Evolutionary conservation across 2,797 vertebrate species (phyloP).

Genomic region (Microchirus variegatus): DNA sequence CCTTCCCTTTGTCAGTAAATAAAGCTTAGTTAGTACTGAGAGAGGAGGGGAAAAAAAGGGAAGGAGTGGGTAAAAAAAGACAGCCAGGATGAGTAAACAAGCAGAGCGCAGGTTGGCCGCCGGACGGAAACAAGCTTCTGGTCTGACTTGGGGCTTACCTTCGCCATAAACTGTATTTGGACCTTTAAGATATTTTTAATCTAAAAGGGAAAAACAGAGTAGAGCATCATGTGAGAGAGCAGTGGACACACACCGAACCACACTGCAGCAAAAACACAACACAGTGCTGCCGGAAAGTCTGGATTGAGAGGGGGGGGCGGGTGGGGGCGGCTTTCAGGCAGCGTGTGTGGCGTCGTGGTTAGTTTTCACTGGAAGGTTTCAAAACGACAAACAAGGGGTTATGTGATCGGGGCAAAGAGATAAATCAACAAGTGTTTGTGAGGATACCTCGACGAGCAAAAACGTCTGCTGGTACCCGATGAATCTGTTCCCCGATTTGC

Average conservation of each 20-base stretch:
- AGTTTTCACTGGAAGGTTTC: constrained; percentile 50
- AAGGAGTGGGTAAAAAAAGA: constrained; percentile 14
- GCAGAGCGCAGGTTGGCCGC: constrained; percentile 54
- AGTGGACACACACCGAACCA: constrained; percentile 54
- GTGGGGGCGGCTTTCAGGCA: constrained; percentile 24
- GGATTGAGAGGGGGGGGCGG: neutral
- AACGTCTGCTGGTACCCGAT: constrained; percentile 36
- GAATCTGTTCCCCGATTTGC: constrained; percentile 28
- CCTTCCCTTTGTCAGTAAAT: constrained; percentile 73
- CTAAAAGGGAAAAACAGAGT: constrained; percentile 79
- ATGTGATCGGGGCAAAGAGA: constrained; percentile 36
- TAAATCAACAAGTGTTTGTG: constrained; percentile 41
- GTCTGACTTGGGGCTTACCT: constrained; percentile 87
- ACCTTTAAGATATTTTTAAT: constrained; percentile 85
- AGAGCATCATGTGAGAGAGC: constrained; percentile 79
- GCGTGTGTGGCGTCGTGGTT: constrained; percentile 42
- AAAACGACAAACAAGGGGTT: constrained; percentile 43
- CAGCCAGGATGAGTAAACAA: constrained; percentile 74
- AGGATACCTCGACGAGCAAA: constrained; percentile 13
- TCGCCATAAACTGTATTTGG: constrained; percentile 82
- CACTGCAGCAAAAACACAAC: constrained; percentile 49
- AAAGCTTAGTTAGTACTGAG: constrained; percentile 78
- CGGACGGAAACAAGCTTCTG: constrained; percentile 52
- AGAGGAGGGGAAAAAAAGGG: constrained; percentile 58
- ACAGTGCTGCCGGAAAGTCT: constrained; percentile 33